phyloP scores from a whole-genome alignment of 2,113 vertebrate genomes.

The Numida meleagris region DNA sequence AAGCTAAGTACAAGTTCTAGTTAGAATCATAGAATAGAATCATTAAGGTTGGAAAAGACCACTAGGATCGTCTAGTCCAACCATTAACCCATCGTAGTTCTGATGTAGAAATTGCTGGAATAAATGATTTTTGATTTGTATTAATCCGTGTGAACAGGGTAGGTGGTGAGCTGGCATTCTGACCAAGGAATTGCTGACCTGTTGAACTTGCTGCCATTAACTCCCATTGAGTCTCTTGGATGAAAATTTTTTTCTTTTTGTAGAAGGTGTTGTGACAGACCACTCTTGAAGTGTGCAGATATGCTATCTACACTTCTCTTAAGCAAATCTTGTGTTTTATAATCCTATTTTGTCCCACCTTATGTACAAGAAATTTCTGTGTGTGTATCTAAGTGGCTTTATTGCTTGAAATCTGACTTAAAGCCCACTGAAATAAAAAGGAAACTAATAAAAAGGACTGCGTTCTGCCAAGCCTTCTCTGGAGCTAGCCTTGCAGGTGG shows the following conservation, averaged over 20 bases:
- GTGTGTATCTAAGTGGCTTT: neutral
- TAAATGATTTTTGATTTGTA: neutral
- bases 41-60: too few relatives aligned
- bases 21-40: too few relatives aligned
- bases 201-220: neutral
- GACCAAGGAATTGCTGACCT: neutral
- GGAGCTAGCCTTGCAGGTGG: neutral
- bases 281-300: neutral
- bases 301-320: neutral
- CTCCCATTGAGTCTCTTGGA: neutral
- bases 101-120: neutral
- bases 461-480: neutral
- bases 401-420: neutral
- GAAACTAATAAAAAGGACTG: too few relatives aligned
- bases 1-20: neutral
- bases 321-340: neutral
- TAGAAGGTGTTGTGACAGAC: neutral
- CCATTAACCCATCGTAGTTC: neutral
- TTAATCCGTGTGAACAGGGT: neutral
- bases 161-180: neutral
- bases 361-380: neutral
- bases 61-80: too few relatives aligned
- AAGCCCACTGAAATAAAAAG: neutral
- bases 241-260: neutral
- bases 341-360: conserved; percentile 19